These are phyloP conservation scores for Drosophila asahinai DNA, from an alignment of 1,140 invertebrate genomes.

Conservation along the genomic window DNA sequence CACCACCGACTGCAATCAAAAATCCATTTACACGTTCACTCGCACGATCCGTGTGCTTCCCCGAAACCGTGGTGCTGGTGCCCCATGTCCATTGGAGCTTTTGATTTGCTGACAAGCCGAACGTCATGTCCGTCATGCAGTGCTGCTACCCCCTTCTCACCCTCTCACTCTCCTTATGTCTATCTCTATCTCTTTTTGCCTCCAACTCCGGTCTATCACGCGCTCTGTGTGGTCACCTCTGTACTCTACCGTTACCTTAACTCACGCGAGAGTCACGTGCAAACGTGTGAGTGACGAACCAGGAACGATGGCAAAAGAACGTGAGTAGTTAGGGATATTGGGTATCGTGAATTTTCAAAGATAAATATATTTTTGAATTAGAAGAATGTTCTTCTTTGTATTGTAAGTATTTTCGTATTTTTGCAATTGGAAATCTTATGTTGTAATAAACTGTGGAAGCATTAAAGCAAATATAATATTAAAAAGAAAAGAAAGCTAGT, in stretches of 20 bases:
- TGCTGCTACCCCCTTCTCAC: not conserved
- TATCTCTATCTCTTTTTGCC: not conserved
- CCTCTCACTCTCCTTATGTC: not conserved
- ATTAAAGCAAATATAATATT: no score
- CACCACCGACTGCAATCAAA: conserved; percentile 72
- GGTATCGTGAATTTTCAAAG: not conserved
- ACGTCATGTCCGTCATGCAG: conserved; percentile 59
- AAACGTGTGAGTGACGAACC: not conserved
- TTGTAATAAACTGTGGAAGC: no score
- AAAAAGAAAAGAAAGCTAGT: no score
- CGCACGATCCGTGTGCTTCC: conserved; percentile 27
- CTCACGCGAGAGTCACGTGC: conserved; percentile 14
- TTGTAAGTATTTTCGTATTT: no score
- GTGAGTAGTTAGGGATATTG: conserved; percentile 8
- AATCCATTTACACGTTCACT: conserved; percentile 74
- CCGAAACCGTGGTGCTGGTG: conserved; percentile 3
- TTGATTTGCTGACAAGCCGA: conserved; percentile 60
- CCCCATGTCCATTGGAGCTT: conserved; percentile 28
- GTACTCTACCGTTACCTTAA: not conserved
- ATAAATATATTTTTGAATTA: not conserved
- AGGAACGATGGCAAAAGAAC: not conserved
- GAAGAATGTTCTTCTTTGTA: no score
- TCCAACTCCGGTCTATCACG: not conserved
- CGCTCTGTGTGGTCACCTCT: conserved; percentile 5
- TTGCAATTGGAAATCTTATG: no score